Evolutionary conservation across 2,888 invertebrate genomes (phyloP).

Genomic region (Platycnemis pennipes): DNA sequence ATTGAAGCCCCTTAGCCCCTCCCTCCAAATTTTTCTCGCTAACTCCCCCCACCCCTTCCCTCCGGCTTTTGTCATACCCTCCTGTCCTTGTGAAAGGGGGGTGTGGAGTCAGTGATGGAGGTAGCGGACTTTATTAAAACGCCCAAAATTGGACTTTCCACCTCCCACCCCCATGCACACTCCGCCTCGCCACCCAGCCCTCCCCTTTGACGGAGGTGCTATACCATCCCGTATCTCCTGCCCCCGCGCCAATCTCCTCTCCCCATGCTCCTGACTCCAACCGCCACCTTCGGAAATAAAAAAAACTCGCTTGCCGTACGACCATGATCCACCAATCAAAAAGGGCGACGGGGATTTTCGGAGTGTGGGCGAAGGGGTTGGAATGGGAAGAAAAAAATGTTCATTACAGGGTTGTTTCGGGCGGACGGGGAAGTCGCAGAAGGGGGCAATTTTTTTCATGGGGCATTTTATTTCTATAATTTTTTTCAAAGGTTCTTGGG

Average conservation of each 20-base stretch:
- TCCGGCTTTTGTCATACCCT: not conserved
- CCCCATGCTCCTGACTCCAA: not conserved
- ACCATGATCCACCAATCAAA: slow-evolving; percentile 63
- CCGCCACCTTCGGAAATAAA: slow-evolving; percentile 10
- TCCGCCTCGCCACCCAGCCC: not conserved
- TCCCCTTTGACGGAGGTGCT: slow-evolving; percentile 36
- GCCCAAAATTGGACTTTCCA: slow-evolving; percentile 66
- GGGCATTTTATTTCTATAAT: not conserved
- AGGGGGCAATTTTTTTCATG: not conserved
- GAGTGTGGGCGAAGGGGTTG: not conserved
- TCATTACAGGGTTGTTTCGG: slow-evolving; percentile 13
- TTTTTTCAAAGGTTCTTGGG: slow-evolving; percentile 43
- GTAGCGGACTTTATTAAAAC: slow-evolving; percentile 67
- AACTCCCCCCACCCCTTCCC: not conserved
- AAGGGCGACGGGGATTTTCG: slow-evolving; percentile 34
- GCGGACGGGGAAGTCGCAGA: slow-evolving; percentile 1
- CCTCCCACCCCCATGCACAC: not conserved
- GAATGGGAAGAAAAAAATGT: slow-evolving; percentile 9
- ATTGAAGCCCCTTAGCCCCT: not conserved
- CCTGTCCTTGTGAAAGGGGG: not conserved
- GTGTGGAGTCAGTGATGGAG: slow-evolving; percentile 6
- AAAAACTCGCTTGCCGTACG: slow-evolving; percentile 40
- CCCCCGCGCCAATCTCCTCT: not conserved
- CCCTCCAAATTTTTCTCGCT: not conserved
- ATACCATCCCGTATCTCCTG: not conserved